These are phyloP conservation scores for Drosophila cracens DNA, from an alignment of 2,888 invertebrate species.

Conservation along the genomic window DNA sequence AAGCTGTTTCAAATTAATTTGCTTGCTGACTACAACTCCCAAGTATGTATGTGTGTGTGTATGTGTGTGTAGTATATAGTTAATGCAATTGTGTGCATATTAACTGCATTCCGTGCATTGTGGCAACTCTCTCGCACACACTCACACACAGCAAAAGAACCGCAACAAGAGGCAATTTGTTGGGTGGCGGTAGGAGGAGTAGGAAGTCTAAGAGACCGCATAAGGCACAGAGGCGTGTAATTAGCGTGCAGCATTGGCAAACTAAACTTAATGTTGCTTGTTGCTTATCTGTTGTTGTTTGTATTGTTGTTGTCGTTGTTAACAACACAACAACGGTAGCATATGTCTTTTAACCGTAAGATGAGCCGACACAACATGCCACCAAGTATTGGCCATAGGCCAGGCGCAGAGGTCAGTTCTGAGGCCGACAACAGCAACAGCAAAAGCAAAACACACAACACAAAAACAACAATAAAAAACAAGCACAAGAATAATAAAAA, in stretches of 20 bases:
- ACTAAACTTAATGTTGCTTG: slow-evolving; percentile 46
- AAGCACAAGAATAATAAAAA: slow-evolving; percentile 5
- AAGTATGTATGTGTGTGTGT: slow-evolving; percentile 1
- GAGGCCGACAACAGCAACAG: slow-evolving; percentile 52
- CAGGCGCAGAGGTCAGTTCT: slow-evolving; percentile 65
- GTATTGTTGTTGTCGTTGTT: slow-evolving; percentile 7
- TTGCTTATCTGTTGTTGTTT: slow-evolving; percentile 5
- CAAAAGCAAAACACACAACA: not conserved
- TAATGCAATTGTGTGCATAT: slow-evolving; percentile 48
- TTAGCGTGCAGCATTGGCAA: slow-evolving; percentile 78
- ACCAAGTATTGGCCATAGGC: slow-evolving; percentile 44
- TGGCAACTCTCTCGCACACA: slow-evolving; percentile 20
- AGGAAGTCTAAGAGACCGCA: slow-evolving; percentile 60
- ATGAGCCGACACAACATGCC: slow-evolving; percentile 48
- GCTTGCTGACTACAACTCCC: not conserved
- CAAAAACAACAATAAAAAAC: slow-evolving; percentile 8
- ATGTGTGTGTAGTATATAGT: slow-evolving; percentile 4
- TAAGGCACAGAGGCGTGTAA: slow-evolving; percentile 78
- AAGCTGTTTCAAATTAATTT: slow-evolving; percentile 31
- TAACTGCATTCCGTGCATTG: slow-evolving; percentile 75
- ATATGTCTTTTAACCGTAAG: slow-evolving; percentile 62
- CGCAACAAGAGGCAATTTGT: slow-evolving; percentile 49
- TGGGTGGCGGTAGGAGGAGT: not conserved
- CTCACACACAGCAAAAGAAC: slow-evolving; percentile 56
- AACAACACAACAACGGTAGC: slow-evolving; percentile 41